These are phyloP conservation scores for Lonchura striata DNA, from an alignment of 2,113 vertebrate species.

Conservation along the genomic window DNA sequence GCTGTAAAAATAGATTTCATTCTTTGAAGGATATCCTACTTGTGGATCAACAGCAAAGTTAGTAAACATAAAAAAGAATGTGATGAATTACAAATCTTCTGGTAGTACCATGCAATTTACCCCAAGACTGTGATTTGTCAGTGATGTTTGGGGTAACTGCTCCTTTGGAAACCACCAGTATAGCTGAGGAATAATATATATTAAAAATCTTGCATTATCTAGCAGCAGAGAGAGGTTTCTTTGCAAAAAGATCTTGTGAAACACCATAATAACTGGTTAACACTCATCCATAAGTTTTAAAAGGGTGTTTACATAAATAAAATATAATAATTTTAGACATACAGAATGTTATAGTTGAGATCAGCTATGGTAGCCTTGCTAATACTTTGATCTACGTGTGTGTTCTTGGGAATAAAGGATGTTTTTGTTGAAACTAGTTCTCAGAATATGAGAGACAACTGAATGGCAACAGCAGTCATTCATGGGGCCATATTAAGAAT, in stretches of 20 bases:
- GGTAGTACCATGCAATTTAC: not conserved
- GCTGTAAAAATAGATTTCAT: conserved; percentile 68
- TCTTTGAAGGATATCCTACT: conserved; percentile 50
- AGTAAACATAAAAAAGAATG: conserved; percentile 39
- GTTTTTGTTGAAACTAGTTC: not conserved
- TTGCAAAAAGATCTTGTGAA: not conserved
- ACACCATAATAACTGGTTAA: not conserved
- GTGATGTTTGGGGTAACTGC: not conserved
- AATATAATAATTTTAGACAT: not conserved
- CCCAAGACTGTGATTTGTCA: not conserved
- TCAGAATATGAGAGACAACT: not conserved
- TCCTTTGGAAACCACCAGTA: not conserved
- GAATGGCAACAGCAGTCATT: not conserved
- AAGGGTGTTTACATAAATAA: conserved; percentile 3
- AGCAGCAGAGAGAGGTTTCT: not conserved
- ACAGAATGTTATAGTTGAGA: not conserved
- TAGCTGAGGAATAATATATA: not conserved
- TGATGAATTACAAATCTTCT: not conserved
- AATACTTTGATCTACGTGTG: not conserved
- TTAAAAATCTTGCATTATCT: not conserved
- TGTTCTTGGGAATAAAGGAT: not conserved
- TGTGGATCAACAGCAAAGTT: conserved; percentile 15
- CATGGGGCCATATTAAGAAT: not conserved
- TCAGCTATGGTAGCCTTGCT: not conserved
- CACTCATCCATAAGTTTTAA: not conserved